Evolutionary conservation across 2,797 vertebrate genomes (phyloP), one percentile per base, ranked within the genome.

Genomic region (Eupleurogrammus muticus): DNA sequence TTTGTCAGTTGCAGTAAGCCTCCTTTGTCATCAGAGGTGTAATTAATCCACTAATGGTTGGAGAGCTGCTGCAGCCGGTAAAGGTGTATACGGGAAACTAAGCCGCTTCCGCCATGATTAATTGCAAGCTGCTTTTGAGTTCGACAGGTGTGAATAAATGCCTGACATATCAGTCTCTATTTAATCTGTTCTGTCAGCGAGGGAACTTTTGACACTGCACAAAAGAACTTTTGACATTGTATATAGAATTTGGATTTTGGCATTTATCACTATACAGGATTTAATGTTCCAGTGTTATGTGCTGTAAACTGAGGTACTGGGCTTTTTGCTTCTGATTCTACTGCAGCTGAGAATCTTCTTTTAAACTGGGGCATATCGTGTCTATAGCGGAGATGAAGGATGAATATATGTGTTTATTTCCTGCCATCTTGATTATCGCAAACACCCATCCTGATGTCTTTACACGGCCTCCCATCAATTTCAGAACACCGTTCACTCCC

Each of bases 41-140:
- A 77, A 77, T 87, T 81, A 70, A 72, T 44, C 23, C 4, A 21
- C 16, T 71, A 55, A 57, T 62, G 66, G 72, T 77, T 47, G 35
- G 17, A 68, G 54, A 76, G 59, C 52, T 56, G 4, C 34, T 23
- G 53, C 48, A 57, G 40, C 55, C 46, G 24, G 19, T 66, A 16
- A 59, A 81, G 74, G 70, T 80, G 64, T 60, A 71, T 70, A 60
- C 56, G 32, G 13, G 28, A 57, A 51, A 36, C 16, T 63, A 50
- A 71, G 50, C 50, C 6, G 3, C 32, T 54, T 57, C 38, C 17
- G 6, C 20, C 38, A 17, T 69, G 46, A 73, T 59, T 71, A 66
- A 79, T 72, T 50, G 9, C 48, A 24, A 5, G 13, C 36, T 35
- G 34, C 38, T 56, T 50, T 84, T n/a, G 38, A 24, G 53, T 65